phyloP scores from a whole-genome alignment of 2,888 invertebrate genomes.

The Tetragnatha montana region DNA sequence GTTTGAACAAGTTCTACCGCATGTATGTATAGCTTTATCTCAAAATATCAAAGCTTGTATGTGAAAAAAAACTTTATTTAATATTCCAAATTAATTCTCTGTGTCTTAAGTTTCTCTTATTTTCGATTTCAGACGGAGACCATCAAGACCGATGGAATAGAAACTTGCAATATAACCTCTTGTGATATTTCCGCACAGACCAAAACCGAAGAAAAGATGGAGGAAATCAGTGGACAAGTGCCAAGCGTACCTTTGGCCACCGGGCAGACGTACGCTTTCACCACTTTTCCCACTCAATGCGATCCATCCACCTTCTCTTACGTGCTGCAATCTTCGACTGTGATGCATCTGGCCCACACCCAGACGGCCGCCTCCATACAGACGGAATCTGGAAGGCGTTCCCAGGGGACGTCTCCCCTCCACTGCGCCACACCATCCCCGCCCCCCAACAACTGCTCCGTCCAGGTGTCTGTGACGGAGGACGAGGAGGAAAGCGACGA shows the following conservation, averaged over 20 bases:
- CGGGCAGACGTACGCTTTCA: constrained; percentile 70
- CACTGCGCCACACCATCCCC: constrained; percentile 68
- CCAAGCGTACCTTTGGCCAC: constrained; percentile 69
- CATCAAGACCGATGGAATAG: constrained; percentile 47
- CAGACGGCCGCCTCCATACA: constrained; percentile 62
- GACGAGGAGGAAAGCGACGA: constrained; percentile 64
- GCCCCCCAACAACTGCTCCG: constrained; percentile 53
- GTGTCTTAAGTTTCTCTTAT: neutral
- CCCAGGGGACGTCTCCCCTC: constrained; percentile 71
- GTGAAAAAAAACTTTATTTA: neutral
- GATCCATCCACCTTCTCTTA: constrained; percentile 69
- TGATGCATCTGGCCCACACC: constrained; percentile 71
- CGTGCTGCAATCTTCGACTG: constrained; percentile 68
- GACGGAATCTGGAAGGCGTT: constrained; percentile 65
- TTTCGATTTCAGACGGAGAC: constrained; percentile 45
- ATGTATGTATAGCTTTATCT: constrained; percentile 38
- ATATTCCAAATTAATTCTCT: neutral
- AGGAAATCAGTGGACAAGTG: constrained; percentile 66
- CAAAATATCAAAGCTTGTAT: neutral
- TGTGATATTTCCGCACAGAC: constrained; percentile 52
- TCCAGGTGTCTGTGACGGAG: constrained; percentile 40
- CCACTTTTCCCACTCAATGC: constrained; percentile 70
- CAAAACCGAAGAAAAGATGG: constrained; percentile 67
- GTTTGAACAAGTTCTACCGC: constrained; percentile 68
- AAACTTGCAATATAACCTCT: constrained; percentile 55